Evolutionary conservation across 2,797 vertebrate species (phyloP), one percentile per base, ranked within the genome.

Genomic region (Garrulus glandarius): DNA sequence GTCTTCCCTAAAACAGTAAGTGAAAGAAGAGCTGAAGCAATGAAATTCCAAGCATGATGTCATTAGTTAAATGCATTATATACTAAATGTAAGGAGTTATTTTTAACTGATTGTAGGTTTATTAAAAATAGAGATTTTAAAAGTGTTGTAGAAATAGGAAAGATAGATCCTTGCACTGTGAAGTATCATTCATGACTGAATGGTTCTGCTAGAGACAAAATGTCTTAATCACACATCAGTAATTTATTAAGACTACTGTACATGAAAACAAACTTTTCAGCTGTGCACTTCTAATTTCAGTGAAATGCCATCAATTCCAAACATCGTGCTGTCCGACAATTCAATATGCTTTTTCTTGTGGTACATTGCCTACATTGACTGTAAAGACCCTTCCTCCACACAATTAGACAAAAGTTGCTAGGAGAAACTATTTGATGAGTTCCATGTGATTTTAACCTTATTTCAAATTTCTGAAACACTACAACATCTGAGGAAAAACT

Each of bases 1-100:
- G n/a, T 93, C 47, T 86, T 84, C 29, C 87, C 52, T 39, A 78
- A 92, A 96, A 93, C 75, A 97, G 82, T 70, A 91, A 72, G 41
- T 70, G 74, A 93, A 84, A 75, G 65, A 92, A 93, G 36, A 92
- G 36, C 65, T 88, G 61, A 93, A 93, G 87, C 68, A 81, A 52
- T 86, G 61, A 81, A 87, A 86, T 84, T 94, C 44, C 37, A 83
- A 91, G 34, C 76, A 44, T 70, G 65, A 37, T 93, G 29, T 88
- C 68, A 72, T 86, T 85, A 81, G 63, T 91, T 91, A 86, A 93
- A 84, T 69, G 59, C 36, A 59, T 68, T 87, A 41, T 65, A 79
- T 59, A 75, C 72, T 92, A 65, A 92, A 63, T 92, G 57, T 44
- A 64, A 75, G 65, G 55, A 34, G 50, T 65, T 91, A 89, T 89